Evolutionary conservation across 64 coral and sea anemone genomes (phyloP).

Genomic region (Montipora efflorescens): DNA sequence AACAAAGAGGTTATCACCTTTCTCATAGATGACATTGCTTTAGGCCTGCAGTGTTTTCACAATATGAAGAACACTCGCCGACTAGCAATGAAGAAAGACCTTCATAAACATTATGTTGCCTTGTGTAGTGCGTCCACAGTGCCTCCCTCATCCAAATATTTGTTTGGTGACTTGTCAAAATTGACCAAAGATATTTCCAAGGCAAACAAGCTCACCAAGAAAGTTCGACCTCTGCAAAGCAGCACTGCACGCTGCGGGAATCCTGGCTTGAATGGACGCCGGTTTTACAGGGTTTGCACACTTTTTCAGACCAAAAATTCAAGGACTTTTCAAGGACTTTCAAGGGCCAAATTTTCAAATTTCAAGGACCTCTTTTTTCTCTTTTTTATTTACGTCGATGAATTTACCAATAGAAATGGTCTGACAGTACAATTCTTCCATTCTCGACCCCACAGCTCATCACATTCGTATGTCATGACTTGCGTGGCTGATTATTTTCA

Average conservation of each 20-base stretch:
- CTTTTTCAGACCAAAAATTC: too few species aligned
- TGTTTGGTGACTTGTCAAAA: slow-evolving; percentile 47
- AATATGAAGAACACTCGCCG: neutral
- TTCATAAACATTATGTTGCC: slow-evolving; percentile 23
- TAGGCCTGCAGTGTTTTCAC: slow-evolving; percentile 6
- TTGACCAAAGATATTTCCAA: slow-evolving; percentile 39
- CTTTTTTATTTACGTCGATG: too few species aligned
- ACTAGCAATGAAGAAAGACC: slow-evolving; percentile 20
- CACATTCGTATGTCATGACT: too few species aligned
- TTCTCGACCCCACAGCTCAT: too few species aligned
- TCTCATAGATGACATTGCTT: slow-evolving; percentile 8
- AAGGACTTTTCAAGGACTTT: too few species aligned
- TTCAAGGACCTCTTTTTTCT: too few species aligned
- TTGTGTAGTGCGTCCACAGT: slow-evolving; percentile 26
- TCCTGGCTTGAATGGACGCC: neutral
- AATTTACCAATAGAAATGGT: too few species aligned
- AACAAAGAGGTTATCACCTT: neutral
- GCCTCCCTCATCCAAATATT: neutral
- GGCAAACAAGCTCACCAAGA: slow-evolving; percentile 29
- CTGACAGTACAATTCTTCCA: too few species aligned
- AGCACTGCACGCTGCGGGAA: neutral
- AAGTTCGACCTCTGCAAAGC: neutral
- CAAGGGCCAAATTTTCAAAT: too few species aligned
- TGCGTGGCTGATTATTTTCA: too few species aligned
- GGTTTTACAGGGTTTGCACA: too few species aligned